These are phyloP conservation scores for Arctia plantaginis DNA, from an alignment of 2,888 invertebrate species.

Conservation along the genomic window DNA sequence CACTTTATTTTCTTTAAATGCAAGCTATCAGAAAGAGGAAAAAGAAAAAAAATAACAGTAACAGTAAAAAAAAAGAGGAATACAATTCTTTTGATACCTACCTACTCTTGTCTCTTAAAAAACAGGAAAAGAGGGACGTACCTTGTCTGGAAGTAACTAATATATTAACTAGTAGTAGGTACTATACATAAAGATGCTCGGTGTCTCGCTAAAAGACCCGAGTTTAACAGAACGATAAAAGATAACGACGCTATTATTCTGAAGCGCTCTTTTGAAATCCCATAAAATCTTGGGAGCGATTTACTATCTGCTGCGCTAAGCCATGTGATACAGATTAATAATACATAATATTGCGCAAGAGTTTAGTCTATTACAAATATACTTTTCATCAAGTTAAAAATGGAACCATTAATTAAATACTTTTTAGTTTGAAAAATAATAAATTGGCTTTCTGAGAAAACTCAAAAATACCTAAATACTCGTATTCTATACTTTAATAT, in stretches of 20 bases:
- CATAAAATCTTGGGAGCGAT: conserved; percentile 54
- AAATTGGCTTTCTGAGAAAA: not conserved
- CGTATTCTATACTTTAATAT: not conserved
- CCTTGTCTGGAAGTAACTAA: not conserved
- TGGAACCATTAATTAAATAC: not conserved
- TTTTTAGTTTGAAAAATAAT: not conserved
- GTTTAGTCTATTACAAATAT: not conserved
- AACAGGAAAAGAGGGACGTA: not conserved
- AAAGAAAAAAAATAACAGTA: too few relatives aligned
- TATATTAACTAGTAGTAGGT: not conserved
- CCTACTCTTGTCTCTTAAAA: not conserved
- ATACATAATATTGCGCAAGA: not conserved
- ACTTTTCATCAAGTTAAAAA: not conserved
- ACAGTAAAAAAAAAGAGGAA: too few relatives aligned
- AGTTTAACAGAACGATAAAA: conserved; percentile 47
- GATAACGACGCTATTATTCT: conserved; percentile 47
- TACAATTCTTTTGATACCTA: not conserved
- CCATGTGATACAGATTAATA: conserved; percentile 25
- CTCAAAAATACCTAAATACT: not conserved
- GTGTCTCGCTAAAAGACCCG: conserved; percentile 27
- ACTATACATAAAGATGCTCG: conserved; percentile 6
- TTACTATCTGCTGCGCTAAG: conserved; percentile 42
- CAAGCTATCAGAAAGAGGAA: too few relatives aligned
- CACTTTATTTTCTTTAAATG: too few relatives aligned
- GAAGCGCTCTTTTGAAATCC: conserved; percentile 52